Percentiles rank a stretch among this genome's conserved stretches.
Evolutionary conservation across 2,888 invertebrate genomes (phyloP).

Genomic region (Caenorhabditis panamensis): DNA sequence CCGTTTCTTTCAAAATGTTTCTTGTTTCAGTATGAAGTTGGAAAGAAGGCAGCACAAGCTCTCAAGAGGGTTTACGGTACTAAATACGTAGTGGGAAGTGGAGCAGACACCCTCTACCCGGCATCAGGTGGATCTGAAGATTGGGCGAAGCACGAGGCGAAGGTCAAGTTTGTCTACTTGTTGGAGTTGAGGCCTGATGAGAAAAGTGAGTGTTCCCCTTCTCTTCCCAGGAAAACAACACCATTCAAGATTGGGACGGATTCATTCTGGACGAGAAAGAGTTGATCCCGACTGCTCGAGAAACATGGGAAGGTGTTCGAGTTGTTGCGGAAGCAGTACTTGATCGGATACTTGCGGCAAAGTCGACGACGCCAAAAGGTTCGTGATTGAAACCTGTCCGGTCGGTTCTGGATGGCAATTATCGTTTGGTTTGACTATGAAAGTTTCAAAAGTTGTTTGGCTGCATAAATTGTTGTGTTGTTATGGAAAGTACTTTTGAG

Average conservation of each 20-base stretch:
- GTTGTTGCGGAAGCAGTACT: conserved; percentile 80
- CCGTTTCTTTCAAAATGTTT: neutral
- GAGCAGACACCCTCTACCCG: conserved; percentile 81
- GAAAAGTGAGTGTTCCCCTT: conserved; percentile 68
- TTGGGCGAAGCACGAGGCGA: conserved; percentile 80
- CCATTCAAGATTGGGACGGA: conserved; percentile 81
- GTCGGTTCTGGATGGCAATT: conserved; percentile 1
- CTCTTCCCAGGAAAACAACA: no score
- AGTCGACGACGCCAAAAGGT: conserved; percentile 41
- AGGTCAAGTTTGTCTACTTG: conserved; percentile 81
- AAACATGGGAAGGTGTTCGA: conserved; percentile 80
- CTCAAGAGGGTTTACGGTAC: conserved; percentile 79
- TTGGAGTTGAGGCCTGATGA: conserved; percentile 80
- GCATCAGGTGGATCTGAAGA: conserved; percentile 81
- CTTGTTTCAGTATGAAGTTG: conserved; percentile 77
- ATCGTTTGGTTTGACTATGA: no score
- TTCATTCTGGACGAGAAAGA: conserved; percentile 80
- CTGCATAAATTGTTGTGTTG: conserved; percentile 8
- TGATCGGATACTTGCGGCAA: conserved; percentile 56
- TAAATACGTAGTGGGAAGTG: conserved; percentile 79
- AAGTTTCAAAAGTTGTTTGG: conserved; percentile 3
- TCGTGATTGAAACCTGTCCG: conserved; percentile 1
- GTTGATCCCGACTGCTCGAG: conserved; percentile 79
- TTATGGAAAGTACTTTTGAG: neutral
- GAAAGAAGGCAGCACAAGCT: conserved; percentile 77